Evolutionary conservation across 2,113 vertebrate species (phyloP).

Genomic region (Tachysurus vachellii): DNA sequence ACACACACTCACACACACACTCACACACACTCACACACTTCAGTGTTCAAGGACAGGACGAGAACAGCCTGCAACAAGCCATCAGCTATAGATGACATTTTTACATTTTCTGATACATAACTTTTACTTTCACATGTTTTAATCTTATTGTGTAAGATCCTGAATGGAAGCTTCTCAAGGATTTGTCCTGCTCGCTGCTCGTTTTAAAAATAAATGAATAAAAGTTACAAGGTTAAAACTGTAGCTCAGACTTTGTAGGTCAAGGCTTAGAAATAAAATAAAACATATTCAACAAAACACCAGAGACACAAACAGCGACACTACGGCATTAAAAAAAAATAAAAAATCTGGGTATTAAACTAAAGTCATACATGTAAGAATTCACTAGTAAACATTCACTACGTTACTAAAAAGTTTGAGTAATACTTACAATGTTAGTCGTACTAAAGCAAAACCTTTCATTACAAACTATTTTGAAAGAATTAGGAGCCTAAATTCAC

Average conservation of each 20-base stretch:
- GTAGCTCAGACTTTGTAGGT: not conserved
- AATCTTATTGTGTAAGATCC: not conserved
- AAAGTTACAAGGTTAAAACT: not conserved
- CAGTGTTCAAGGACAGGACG: slow-evolving; percentile 54
- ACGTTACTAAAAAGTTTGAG: not conserved
- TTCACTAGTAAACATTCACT: too few species aligned
- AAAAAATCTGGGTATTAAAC: not conserved
- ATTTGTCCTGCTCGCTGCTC: not conserved
- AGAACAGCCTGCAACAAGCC: slow-evolving; percentile 4
- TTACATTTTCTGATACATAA: slow-evolving; percentile 64
- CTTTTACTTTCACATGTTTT: slow-evolving; percentile 36
- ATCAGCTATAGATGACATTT: slow-evolving; percentile 61
- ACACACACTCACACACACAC: not conserved
- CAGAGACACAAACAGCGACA: not conserved
- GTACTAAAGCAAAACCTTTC: not conserved
- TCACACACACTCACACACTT: slow-evolving; percentile 44
- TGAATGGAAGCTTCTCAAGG: not conserved
- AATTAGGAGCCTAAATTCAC: not conserved
- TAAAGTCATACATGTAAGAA: not conserved
- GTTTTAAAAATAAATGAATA: not conserved
- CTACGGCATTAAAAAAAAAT: not conserved
- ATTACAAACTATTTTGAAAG: not conserved
- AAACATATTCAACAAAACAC: too few species aligned
- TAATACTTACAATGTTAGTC: not conserved
- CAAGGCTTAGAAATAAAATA: not conserved